These are phyloP conservation scores for Macroglossus sobrinus DNA, from an alignment of 2,113 vertebrate species.

Conservation along the genomic window DNA sequence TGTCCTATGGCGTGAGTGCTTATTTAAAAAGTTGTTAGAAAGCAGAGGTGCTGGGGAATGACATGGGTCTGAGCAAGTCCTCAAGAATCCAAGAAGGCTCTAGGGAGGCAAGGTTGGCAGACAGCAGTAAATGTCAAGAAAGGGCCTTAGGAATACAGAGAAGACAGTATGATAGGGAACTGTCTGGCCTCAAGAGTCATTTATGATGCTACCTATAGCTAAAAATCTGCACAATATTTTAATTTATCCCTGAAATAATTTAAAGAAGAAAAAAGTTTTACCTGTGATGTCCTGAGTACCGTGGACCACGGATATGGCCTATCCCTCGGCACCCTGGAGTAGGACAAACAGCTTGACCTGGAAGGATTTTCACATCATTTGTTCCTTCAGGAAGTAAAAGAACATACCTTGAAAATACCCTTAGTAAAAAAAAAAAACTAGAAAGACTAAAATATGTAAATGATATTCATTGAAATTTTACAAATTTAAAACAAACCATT, in stretches of 20 bases:
- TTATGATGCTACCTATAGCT: background rate
- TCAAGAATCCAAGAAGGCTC: fast-evolving
- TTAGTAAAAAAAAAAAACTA: background rate
- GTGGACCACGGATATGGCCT: constrained; percentile 79
- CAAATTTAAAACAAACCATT: background rate
- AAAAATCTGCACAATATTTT: background rate
- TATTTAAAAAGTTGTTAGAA: background rate
- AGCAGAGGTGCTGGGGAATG: background rate
- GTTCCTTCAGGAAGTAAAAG: constrained; percentile 63
- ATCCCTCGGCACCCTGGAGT: constrained; percentile 79
- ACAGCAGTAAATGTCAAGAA: background rate
- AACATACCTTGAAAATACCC: constrained; percentile 35
- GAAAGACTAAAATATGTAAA: constrained; percentile 5
- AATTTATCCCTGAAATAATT: background rate
- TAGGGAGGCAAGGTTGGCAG: background rate
- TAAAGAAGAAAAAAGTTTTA: constrained; percentile 43
- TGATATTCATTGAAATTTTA: background rate
- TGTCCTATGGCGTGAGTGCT: fast-evolving
- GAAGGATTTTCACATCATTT: constrained; percentile 42
- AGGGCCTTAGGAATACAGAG: background rate
- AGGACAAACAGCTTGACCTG: constrained; percentile 77
- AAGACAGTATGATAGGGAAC: background rate
- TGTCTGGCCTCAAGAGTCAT: background rate
- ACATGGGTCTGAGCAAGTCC: fast-evolving
- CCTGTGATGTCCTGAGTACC: constrained; percentile 81